Evolutionary conservation across 2,113 vertebrate species (phyloP), one percentile per base, ranked within the genome.

Genomic region (Salvelinus namaycush): DNA sequence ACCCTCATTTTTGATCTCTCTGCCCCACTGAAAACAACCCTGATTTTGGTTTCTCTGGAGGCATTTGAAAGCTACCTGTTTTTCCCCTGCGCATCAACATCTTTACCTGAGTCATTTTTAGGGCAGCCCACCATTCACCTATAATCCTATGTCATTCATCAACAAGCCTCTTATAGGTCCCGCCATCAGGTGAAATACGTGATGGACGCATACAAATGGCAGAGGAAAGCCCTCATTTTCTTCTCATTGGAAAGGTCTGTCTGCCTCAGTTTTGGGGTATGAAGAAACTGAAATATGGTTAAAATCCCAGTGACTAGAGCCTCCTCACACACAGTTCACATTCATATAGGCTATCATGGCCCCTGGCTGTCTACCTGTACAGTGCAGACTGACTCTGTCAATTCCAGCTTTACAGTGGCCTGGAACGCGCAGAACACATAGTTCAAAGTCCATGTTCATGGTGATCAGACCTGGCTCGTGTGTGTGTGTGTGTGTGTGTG

Each of bases 401-500:
- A 9, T 44, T 44, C 39, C 39, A 44, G 39, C 39, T 44, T 44
- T 44, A 12, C 39, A 12, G 9, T 12, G 34, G 34, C 34, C 34
- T 34, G 34, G 34, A 34, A 34, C 34, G 6, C 6, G 1, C 34
- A 8, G 34, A 34, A 34, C 34, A 34, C 34, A 3, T 29, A 80
- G 81, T 79, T 85, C 80, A 82, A 78, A 75, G 80, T 85, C 59
- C 77, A 70, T 16, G 2, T n/a, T 22, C 49, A 7, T 6, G 24
- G 26, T 7, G 27, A 51, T 6, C 51, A 44, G 4, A 29, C 22
- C 62, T 65, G 22, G 72, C 14, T 60, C 2, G 18, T 48, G 14
- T n/a, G 27, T 44, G 24, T 24, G 27, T 44, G 24, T 24, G n/a
- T n/a, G n/a, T n/a, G 6, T 66, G 26, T 51, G 76, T 62, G 27